Conservation (phyloP, 1,140 invertebrate species). For the Paraescarpia echinospica region DNA sequence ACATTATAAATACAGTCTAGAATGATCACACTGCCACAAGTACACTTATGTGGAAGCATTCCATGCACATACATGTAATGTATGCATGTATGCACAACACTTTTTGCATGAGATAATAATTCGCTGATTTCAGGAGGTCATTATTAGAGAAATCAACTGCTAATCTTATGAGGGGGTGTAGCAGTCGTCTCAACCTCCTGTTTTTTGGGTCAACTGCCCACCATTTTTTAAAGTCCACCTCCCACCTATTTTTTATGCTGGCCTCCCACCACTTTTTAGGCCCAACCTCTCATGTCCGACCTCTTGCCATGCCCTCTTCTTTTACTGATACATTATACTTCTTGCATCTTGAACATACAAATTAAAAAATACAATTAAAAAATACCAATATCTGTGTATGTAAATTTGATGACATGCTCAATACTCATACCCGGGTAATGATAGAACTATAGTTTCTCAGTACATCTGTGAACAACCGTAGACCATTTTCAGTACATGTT, state of each 20-base stretch:
- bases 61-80: neutral
- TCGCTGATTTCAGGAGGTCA: constrained; percentile 5
- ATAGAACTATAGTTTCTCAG: neutral
- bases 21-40: neutral
- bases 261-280: no score
- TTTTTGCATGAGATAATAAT: constrained; percentile 16
- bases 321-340: neutral
- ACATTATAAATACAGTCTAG: neutral
- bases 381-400: neutral
- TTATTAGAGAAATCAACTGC: neutral
- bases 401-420: neutral
- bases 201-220: no score
- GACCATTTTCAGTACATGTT: neutral
- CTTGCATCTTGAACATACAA: neutral
- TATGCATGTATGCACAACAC: neutral
- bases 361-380: neutral
- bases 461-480: neutral
- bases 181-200: no score
- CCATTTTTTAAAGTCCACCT: no score
- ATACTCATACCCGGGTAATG: neutral
- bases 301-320: no score
- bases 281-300: no score
- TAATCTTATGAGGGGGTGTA: no score
- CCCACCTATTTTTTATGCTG: no score
- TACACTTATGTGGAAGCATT: neutral